Evolutionary conservation across 2,797 vertebrate species (phyloP), one percentile per base, ranked within the genome.

Genomic region (Melanogrammus aeglefinus): DNA sequence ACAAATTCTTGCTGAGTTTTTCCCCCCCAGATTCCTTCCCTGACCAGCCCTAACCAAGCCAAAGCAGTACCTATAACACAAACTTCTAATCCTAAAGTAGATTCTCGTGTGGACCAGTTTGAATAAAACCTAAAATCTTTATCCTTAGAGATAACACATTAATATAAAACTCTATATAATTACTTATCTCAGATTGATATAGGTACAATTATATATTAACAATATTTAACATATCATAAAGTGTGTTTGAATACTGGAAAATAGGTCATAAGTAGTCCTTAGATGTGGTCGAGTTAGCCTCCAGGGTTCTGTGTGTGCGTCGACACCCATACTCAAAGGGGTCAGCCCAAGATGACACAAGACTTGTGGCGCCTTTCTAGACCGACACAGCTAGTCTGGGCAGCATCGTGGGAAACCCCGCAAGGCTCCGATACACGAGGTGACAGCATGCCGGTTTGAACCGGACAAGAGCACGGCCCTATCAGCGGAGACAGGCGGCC

Each of bases 371-470:
- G 8, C 8, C 2, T 69, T 69, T 69, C n/a, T 27, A 2, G n/a
- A 69, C 63, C 3, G 13, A 69, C 63, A 27, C 7, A 27, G 63
- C 24, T 9, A 51, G 3, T 51, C 47, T 51, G 18, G 13, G 12
- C n/a, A 4, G 47, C 16, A 18, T 57, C 47, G 13, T 18, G 18
- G n/a, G 51, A 21, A n/a, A n/a, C 21, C 51, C 51, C 21, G 24
- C 4, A 2, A 12, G 63, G 63, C 63, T n/a, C 2, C 6, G n/a
- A 66, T 16, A 24, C 1, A 66, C 21, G 6, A 2, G 31, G 1
- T 31, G 31, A 31, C 75, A 35, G 33, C 89, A 87, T 90, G 90
- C 90, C n/a, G 83, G 76, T 66, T 18, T 78, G 36, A 72, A 77
- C 31, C 10, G 51, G 3, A 36, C 24, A 21, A 63, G 29, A 16